Evolutionary conservation across 2,888 invertebrate genomes (phyloP).

Genomic region (Dryococelus australis): DNA sequence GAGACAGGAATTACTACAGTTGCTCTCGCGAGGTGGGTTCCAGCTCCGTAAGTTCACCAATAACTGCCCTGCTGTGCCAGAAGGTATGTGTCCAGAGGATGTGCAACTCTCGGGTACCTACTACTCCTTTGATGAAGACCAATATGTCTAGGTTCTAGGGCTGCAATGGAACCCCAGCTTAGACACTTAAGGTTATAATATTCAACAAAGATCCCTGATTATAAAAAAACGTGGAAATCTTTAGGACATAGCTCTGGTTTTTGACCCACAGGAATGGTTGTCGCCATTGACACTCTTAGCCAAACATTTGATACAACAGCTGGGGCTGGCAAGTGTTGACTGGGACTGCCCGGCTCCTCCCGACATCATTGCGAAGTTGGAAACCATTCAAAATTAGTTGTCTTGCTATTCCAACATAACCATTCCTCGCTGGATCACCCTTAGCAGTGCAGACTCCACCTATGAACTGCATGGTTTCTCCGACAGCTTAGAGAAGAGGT

Average conservation of each 20-base stretch:
- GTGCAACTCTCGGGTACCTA: not conserved
- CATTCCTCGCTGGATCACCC: not conserved
- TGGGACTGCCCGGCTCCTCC: no score
- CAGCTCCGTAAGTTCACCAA: not conserved
- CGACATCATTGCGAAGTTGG: not conserved
- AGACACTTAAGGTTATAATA: not conserved
- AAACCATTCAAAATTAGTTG: not conserved
- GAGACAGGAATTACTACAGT: not conserved
- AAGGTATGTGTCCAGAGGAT: not conserved
- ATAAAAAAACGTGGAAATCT: not conserved
- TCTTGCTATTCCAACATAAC: not conserved
- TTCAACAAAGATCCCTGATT: not conserved
- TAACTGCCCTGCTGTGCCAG: not conserved
- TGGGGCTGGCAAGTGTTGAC: no score
- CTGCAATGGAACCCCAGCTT: not conserved
- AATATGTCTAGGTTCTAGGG: not conserved
- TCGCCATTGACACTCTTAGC: not conserved
- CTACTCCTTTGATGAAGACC: not conserved
- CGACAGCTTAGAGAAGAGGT: no score
- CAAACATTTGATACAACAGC: no score
- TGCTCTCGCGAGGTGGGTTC: not conserved
- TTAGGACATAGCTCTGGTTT: no score
- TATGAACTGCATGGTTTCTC: not conserved
- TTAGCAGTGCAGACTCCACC: not conserved
- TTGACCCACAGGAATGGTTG: not conserved